These are phyloP conservation scores for Drosophila anomalata DNA, from an alignment of 2,888 invertebrate genomes.

Conservation along the genomic window DNA sequence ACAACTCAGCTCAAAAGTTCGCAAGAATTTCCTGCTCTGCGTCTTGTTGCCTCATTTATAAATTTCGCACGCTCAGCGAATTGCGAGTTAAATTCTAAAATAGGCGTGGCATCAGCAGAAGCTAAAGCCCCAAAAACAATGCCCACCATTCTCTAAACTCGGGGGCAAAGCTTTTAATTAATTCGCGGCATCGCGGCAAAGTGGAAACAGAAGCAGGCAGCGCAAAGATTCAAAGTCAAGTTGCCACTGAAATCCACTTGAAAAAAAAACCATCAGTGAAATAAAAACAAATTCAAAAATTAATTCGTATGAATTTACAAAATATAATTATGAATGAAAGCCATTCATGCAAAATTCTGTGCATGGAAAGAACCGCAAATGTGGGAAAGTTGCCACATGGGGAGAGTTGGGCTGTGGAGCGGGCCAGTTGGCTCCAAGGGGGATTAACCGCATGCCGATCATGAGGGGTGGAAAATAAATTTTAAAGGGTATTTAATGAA, in stretches of 20 bases:
- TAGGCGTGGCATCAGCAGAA: constrained; percentile 40
- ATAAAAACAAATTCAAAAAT: constrained; percentile 9
- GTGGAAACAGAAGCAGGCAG: constrained; percentile 28
- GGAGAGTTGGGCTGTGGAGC: constrained; percentile 20
- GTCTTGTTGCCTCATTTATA: constrained; percentile 31
- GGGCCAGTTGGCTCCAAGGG: constrained; percentile 24
- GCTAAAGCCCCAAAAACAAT: constrained; percentile 48
- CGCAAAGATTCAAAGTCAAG: constrained; percentile 67
- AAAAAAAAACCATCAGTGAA: constrained; percentile 17
- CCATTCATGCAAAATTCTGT: constrained; percentile 68
- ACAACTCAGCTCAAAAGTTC: constrained; percentile 27
- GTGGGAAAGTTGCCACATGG: constrained; percentile 43
- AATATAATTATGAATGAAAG: constrained; percentile 68
- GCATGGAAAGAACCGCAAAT: constrained; percentile 32
- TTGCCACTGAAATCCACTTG: constrained; percentile 43
- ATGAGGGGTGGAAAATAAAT: constrained; percentile 60
- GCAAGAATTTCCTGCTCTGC: constrained; percentile 1
- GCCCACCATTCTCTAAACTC: constrained; percentile 55
- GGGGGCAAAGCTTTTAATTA: constrained; percentile 65
- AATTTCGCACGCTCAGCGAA: constrained; percentile 43
- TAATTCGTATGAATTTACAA: constrained; percentile 43
- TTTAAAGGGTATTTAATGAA: constrained; percentile 73
- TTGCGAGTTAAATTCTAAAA: constrained; percentile 41
- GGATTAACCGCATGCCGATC: constrained; percentile 61
- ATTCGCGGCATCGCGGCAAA: constrained; percentile 64